These are phyloP conservation scores for Gymnothorax reevesii DNA, from an alignment of 2,797 vertebrate genomes.

Conservation along the genomic window DNA sequence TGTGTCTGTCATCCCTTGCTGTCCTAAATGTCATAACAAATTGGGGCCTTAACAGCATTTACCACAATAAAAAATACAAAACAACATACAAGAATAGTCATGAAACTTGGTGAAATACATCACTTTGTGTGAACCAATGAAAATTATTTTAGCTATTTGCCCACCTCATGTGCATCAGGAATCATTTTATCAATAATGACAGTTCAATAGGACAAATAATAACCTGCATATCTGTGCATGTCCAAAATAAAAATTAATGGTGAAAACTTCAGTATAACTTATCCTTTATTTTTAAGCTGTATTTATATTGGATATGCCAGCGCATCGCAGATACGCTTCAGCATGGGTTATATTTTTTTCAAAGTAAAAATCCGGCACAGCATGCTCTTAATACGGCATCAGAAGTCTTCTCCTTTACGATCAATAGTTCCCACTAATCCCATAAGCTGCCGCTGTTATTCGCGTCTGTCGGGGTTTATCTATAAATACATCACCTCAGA, in stretches of 20 bases:
- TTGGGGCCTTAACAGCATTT: too few relatives aligned
- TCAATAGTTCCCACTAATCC: slow-evolving; percentile 3
- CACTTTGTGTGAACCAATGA: not conserved
- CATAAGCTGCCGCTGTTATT: not conserved
- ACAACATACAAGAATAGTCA: too few relatives aligned
- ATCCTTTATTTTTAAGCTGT: not conserved
- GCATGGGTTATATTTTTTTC: too few relatives aligned
- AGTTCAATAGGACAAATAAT: not conserved
- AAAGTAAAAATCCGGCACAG: too few relatives aligned
- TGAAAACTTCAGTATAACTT: not conserved
- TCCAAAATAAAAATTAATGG: not conserved
- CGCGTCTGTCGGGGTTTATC: not conserved
- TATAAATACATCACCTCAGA: not conserved
- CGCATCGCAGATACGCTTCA: too few relatives aligned
- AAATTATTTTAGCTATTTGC: not conserved
- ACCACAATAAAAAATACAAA: too few relatives aligned
- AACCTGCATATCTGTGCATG: not conserved
- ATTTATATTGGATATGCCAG: not conserved
- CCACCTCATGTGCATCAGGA: not conserved
- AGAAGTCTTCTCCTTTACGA: not conserved
- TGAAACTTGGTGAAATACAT: too few relatives aligned
- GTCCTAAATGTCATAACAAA: too few relatives aligned
- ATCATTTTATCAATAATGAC: not conserved
- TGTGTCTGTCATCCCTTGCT: too few relatives aligned
- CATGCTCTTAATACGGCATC: not conserved